Conservation (phyloP, 2,888 invertebrate species). For the Encarsia formosa region DNA sequence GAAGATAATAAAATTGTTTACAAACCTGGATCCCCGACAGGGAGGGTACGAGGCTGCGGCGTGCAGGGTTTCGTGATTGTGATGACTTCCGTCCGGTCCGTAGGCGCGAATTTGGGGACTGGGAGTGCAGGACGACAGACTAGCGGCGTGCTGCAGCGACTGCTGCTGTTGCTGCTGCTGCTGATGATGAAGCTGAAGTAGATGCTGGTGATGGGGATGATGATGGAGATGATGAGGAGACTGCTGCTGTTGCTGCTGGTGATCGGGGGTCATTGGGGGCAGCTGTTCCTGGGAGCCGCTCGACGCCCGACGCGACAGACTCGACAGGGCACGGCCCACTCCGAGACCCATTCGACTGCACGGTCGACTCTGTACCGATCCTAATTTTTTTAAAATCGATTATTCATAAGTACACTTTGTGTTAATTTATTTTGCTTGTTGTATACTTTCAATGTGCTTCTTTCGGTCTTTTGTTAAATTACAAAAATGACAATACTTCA, state of each 20-base stretch:
- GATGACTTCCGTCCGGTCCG: constrained; percentile 69
- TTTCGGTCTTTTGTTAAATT: too few relatives aligned
- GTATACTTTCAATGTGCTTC: too few relatives aligned
- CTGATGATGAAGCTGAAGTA: too few relatives aligned
- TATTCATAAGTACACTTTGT: too few relatives aligned
- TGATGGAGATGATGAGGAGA: too few relatives aligned
- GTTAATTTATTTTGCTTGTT: too few relatives aligned
- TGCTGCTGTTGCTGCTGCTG: constrained; percentile 52
- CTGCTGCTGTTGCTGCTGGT: constrained; percentile 48
- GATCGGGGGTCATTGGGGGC: constrained; percentile 1
- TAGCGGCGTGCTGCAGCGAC: too few relatives aligned
- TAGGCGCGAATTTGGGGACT: constrained; percentile 81
- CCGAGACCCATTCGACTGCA: constrained; percentile 9
- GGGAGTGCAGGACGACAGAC: constrained; percentile 65
- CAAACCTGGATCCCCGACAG: constrained; percentile 42
- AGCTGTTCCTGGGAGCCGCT: constrained; percentile 21
- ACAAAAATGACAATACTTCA: too few relatives aligned
- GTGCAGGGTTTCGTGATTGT: constrained; percentile 40
- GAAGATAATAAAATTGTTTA: too few relatives aligned
- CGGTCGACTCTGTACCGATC: not conserved
- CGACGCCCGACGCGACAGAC: constrained; percentile 17
- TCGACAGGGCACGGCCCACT: constrained; percentile 18
- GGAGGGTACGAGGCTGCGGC: constrained; percentile 47
- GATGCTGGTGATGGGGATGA: too few relatives aligned
- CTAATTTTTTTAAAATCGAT: too few relatives aligned